Conservation (phyloP, 2,797 vertebrate species). For the Loriculus beryllinus region DNA sequence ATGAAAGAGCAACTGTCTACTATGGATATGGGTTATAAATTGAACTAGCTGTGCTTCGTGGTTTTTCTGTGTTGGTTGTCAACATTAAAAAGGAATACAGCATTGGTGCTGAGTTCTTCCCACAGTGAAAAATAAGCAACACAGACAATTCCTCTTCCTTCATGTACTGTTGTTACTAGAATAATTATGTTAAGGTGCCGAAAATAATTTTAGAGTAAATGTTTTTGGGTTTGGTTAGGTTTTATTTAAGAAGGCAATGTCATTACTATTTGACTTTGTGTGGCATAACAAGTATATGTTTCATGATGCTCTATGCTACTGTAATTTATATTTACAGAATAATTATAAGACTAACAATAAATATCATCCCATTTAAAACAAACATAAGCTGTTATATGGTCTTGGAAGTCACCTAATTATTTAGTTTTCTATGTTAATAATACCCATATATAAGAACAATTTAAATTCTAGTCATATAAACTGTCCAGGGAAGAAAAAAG, state of each 20-base stretch:
- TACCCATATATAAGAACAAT: not conserved
- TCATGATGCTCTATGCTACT: not conserved
- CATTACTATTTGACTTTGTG: not conserved
- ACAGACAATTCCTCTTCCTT: not conserved
- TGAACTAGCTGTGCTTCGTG: not conserved
- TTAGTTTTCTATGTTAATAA: not conserved
- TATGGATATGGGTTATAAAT: not conserved
- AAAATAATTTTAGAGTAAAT: not conserved
- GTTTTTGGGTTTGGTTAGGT: not conserved
- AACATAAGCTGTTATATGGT: not conserved
- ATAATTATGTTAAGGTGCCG: conserved; percentile 8
- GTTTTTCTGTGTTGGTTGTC: not conserved
- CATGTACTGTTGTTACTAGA: not conserved
- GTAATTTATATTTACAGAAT: not conserved
- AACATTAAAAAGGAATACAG: not conserved
- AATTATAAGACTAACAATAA: not conserved
- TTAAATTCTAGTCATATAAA: not conserved
- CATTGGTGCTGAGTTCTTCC: not conserved
- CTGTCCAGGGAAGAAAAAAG: not conserved
- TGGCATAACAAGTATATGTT: not conserved
- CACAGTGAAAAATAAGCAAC: not conserved
- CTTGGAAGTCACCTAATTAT: not conserved
- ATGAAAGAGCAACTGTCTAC: not conserved
- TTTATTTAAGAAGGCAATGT: not conserved
- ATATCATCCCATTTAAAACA: not conserved